These are phyloP conservation scores for Oceanites oceanicus DNA, from an alignment of 2,113 vertebrate genomes.

Conservation along the genomic window DNA sequence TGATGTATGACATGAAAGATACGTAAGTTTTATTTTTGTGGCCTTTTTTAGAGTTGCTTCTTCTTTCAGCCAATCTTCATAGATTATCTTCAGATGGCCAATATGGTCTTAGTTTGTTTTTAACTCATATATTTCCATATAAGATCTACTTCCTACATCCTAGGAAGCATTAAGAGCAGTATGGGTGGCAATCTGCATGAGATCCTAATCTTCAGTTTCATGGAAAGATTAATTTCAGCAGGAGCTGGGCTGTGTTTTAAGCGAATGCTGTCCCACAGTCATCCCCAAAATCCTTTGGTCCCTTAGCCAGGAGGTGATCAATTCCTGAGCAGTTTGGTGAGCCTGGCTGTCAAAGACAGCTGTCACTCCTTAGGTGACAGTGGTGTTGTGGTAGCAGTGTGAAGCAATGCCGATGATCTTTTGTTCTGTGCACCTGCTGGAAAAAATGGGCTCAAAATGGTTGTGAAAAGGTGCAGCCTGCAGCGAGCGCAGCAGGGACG, in stretches of 20 bases:
- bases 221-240: background rate
- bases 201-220: background rate
- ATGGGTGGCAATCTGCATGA: background rate
- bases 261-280: background rate
- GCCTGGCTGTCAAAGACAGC: background rate
- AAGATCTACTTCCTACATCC: background rate
- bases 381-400: rapidly evolving
- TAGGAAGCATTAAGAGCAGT: background rate
- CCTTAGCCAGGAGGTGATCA: background rate
- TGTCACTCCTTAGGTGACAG: background rate
- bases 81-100: background rate
- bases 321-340: background rate
- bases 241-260: background rate
- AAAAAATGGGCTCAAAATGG: background rate
- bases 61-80: background rate
- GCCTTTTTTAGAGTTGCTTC: background rate
- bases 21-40: rapidly evolving
- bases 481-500: rapidly evolving
- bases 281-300: background rate
- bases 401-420: background rate
- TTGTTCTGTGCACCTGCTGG: background rate
- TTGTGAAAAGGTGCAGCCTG: background rate
- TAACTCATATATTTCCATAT: background rate
- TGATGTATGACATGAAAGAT: background rate
- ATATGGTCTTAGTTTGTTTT: background rate